Evolutionary conservation across 2,888 invertebrate species (phyloP), one percentile per base, ranked within the genome.

Genomic region (Pandemis cinnamomeana): DNA sequence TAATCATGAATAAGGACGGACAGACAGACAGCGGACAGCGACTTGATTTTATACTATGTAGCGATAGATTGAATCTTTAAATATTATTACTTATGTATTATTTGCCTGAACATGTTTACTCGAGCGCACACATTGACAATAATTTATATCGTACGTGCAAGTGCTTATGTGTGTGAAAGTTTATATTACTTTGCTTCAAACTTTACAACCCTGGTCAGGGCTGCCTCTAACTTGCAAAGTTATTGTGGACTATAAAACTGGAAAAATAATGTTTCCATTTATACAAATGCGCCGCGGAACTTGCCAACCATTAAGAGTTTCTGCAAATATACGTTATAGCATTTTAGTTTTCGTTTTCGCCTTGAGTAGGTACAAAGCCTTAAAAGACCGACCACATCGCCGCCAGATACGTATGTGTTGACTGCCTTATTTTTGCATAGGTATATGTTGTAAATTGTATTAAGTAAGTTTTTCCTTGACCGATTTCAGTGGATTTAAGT

Each of bases 91-190:
- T 36, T 8, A 68, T 44, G 20, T 20, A 13, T 7, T 36, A 67
- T 67, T 61, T 61, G 36, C 20, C 48, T 69, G 60, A n/a, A 60
- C 48, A 27, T 67, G 63, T 67, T 53, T 67, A 41, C 67, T 53
- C 7, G 36, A 51, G 51, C 27, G 48, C 62, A 53, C 58, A 69
- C 63, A 48, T 46, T 6, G 53, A 20, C 36, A 48, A 69, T 73
- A 69, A 69, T 66, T 73, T 69, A 69, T 53, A 64, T 69, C 27
- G 51, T 44, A 58, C 42, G 69, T 51, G 64, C 67, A 55, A 63
- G 51, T 64, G 58, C 73, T 69, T 51, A 66, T 73, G 73, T 73
- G 69, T 73, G 73, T 73, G 69, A 51, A 69, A 72, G 42, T 66
- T 73, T 51, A 73, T 69, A 73, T 69, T 73, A 69, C 73, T 73